These are phyloP conservation scores for Prunella fulvescens DNA, from an alignment of 2,113 vertebrate species.

Conservation along the genomic window DNA sequence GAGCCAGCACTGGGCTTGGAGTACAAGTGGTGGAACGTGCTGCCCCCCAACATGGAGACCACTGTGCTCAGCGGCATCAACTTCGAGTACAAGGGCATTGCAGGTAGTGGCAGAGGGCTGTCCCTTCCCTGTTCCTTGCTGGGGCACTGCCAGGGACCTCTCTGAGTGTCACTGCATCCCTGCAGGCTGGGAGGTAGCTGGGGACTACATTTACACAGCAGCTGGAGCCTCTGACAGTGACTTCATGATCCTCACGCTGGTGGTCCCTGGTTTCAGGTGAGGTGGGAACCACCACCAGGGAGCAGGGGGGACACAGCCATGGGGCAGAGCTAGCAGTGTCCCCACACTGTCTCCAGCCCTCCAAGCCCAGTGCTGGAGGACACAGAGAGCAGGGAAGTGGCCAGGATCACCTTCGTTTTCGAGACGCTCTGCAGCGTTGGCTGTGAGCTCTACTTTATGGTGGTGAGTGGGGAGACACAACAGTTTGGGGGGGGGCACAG, in stretches of 20 bases:
- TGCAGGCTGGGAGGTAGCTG: slow-evolving; percentile 93
- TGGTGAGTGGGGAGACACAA: slow-evolving; percentile 68
- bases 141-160: fast-evolving
- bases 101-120: slow-evolving; percentile 71
- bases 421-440: slow-evolving; percentile 84
- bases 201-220: slow-evolving; percentile 90
- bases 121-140: not conserved
- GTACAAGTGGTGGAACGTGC: slow-evolving; percentile 96
- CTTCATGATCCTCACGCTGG: slow-evolving; percentile 86
- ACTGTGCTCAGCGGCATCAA: slow-evolving; percentile 77
- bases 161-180: not conserved
- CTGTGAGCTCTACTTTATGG: slow-evolving; percentile 87
- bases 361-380: slow-evolving; percentile 72
- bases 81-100: slow-evolving; percentile 78
- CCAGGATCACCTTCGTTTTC: slow-evolving; percentile 90
- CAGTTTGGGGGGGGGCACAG: not conserved
- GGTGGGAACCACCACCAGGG: not conserved
- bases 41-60: slow-evolving; percentile 91
- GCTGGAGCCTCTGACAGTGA: slow-evolving; percentile 85
- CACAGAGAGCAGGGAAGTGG: slow-evolving; percentile 77
- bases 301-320: fast-evolving
- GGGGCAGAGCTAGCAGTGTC: not conserved
- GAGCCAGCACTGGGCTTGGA: slow-evolving; percentile 86
- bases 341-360: slow-evolving; percentile 63
- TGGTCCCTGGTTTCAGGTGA: slow-evolving; percentile 91